Evolutionary conservation across 2,113 vertebrate genomes (phyloP).

Genomic region (Petrocephalus zakoni): DNA sequence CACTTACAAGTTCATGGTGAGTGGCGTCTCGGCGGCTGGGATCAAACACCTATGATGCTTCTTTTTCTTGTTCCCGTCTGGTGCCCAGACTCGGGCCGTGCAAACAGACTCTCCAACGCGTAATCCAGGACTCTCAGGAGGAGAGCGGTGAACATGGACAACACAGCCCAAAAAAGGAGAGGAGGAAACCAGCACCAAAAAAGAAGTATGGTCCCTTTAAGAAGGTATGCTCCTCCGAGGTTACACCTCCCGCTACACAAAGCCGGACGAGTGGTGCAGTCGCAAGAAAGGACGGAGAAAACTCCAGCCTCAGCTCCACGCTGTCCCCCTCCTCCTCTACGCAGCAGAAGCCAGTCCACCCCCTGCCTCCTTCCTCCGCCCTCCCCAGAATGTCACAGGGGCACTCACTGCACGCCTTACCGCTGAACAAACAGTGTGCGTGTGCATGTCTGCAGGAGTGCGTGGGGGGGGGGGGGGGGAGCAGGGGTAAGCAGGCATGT

Average conservation of each 20-base stretch:
- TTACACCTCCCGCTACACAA: slow-evolving; percentile 42
- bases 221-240: slow-evolving; percentile 42
- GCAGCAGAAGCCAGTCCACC: not conserved
- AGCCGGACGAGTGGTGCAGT: not conserved
- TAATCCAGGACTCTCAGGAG: slow-evolving; percentile 22
- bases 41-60: slow-evolving; percentile 36
- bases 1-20: slow-evolving; percentile 55
- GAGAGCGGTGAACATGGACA: slow-evolving; percentile 10
- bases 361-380: slow-evolving; percentile 17
- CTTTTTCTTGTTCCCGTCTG: slow-evolving; percentile 30
- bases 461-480: not conserved
- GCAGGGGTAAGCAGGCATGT: slow-evolving; percentile 30
- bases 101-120: slow-evolving; percentile 52
- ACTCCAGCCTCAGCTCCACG: not conserved
- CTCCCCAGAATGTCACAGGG: slow-evolving; percentile 55
- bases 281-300: not conserved
- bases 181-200: slow-evolving; percentile 11
- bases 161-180: slow-evolving; percentile 43
- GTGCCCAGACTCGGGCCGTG: slow-evolving; percentile 32
- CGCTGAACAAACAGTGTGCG: slow-evolving; percentile 26
- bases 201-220: slow-evolving; percentile 41
- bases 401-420: slow-evolving; percentile 32
- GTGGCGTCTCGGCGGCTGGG: slow-evolving; percentile 41
- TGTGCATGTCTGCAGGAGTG: not conserved
- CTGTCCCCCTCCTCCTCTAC: not conserved